Base-by-base conservation (phyloP, 2,888 invertebrate genomes). In the Sphinx pinastri region DNA sequence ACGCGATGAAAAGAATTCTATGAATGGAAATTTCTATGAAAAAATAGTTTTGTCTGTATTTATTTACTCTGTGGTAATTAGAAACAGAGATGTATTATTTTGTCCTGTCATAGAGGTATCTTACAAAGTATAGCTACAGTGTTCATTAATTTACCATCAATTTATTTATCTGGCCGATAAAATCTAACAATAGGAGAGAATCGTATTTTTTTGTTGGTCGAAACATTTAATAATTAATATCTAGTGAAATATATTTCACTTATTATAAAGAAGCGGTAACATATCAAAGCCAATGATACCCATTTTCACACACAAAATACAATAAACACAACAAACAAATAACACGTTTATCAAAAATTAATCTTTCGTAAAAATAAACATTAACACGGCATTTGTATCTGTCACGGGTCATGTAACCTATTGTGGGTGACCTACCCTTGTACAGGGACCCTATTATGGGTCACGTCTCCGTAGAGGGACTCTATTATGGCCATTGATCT, bases 331-430 rank as follows among this genome's bases (percentile, higher is more conserved):
- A 49, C 47, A 63, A 63, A 63, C 63, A 63, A 63, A 63, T 47
- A 45, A 16, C 60, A 63, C 47, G 16, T 63, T 63, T 63, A 63
- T 63, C 47, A 47, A 63, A 63, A 63, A 49, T 63, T 63, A 63
- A 63, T 63, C 63, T 54, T 60, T 49, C 51, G 70, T 70, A 10
- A 38, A 63, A 63, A 63, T 63, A 63, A 63, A 63, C 63, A 63
- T 63, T 63, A 63, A 19, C 47, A 71, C 67, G 67, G 38, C 38
- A 38, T 51, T 73, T 63, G 63, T 63, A 19, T 63, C 13, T 63
- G 49, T 63, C 55, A 72, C 73, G 77, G 74, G 72, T 71, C 74
- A 79, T 79, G 73, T 72, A 75, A 70, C 8, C 5, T 11, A 55
- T 55, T 55, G 55, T 55, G 55, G 55, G 55, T 55, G 19, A 19